phyloP scores from a whole-genome alignment of 2,797 vertebrate genomes.

The Astyanax mexicanus region DNA sequence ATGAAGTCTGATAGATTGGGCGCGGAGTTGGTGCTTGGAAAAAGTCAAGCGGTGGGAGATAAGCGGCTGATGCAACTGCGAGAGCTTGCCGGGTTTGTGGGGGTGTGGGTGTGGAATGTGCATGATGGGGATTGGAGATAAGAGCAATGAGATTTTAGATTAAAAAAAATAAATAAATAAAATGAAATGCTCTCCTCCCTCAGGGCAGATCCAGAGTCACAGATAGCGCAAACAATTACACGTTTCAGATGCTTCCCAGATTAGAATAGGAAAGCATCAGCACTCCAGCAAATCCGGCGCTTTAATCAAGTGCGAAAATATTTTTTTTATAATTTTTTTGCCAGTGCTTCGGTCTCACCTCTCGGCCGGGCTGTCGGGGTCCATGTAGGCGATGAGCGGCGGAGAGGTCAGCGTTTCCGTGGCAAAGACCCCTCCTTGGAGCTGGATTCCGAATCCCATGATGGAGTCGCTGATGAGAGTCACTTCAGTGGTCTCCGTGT shows the following conservation, averaged over 20 bases:
- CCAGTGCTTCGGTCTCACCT: slow-evolving; percentile 78
- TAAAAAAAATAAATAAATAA: too few relatives aligned
- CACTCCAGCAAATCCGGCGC: slow-evolving; percentile 2
- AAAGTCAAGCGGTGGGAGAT: background rate
- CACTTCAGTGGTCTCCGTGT: slow-evolving; percentile 97
- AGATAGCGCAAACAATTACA: slow-evolving; percentile 54
- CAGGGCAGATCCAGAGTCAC: slow-evolving; percentile 34
- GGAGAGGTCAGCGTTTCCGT: slow-evolving; percentile 96
- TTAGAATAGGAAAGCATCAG: background rate
- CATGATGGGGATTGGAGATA: slow-evolving; percentile 31
- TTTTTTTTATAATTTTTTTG: too few relatives aligned
- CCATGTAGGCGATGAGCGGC: slow-evolving; percentile 96
- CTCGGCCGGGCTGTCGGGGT: slow-evolving; percentile 96
- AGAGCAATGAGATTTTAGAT: slow-evolving; percentile 51
- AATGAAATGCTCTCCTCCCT: slow-evolving; percentile 37
- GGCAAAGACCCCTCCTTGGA: slow-evolving; percentile 97
- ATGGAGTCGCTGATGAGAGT: slow-evolving; percentile 91
- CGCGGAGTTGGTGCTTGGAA: slow-evolving; percentile 8
- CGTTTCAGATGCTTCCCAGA: background rate
- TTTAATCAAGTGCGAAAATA: slow-evolving; percentile 40
- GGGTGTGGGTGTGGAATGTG: too few relatives aligned
- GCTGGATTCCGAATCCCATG: slow-evolving; percentile 95
- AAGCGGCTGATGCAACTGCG: slow-evolving; percentile 39
- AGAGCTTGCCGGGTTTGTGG: background rate
- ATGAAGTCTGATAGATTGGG: background rate